Percentiles rank a stretch among this genome's conserved stretches.
Conservation (phyloP, 2,113 vertebrate species). For the Probosciger aterrimus region DNA sequence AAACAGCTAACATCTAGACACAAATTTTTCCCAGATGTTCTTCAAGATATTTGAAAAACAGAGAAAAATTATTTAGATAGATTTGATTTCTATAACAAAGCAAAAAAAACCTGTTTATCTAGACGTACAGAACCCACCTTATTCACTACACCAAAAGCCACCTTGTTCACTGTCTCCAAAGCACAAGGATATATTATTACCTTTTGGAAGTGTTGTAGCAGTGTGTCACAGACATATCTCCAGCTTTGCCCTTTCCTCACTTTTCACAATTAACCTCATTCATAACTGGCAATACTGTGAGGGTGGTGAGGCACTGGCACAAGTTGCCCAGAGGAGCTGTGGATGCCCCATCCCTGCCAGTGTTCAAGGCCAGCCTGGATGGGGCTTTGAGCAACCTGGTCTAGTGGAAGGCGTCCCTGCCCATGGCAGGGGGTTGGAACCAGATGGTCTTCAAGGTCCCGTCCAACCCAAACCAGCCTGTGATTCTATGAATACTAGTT, state of each 20-base stretch:
- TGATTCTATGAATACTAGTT: neutral
- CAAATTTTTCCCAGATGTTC: neutral
- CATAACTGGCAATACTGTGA: neutral
- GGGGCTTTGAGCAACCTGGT: neutral
- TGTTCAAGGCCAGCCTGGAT: neutral
- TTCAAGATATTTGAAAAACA: neutral
- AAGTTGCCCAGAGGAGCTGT: neutral
- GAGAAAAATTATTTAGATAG: neutral
- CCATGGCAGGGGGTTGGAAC: neutral
- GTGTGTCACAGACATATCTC: neutral
- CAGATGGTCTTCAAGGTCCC: neutral
- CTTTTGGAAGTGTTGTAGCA: neutral
- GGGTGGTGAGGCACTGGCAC: neutral
- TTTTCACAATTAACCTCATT: neutral
- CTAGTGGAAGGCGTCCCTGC: neutral
- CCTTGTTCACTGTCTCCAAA: neutral
- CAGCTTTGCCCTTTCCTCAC: neutral
- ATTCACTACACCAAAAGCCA: neutral
- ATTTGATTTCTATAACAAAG: neutral
- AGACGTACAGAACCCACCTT: neutral
- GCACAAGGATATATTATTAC: neutral
- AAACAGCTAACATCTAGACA: neutral
- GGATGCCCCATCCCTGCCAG: neutral
- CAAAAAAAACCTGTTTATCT: neutral
- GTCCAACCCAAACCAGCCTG: neutral